A percentile compares a stretch with the other conserved stretches of the same genome.
Conservation (phyloP, 2,797 vertebrate species). For the Argyrosomus regius region DNA sequence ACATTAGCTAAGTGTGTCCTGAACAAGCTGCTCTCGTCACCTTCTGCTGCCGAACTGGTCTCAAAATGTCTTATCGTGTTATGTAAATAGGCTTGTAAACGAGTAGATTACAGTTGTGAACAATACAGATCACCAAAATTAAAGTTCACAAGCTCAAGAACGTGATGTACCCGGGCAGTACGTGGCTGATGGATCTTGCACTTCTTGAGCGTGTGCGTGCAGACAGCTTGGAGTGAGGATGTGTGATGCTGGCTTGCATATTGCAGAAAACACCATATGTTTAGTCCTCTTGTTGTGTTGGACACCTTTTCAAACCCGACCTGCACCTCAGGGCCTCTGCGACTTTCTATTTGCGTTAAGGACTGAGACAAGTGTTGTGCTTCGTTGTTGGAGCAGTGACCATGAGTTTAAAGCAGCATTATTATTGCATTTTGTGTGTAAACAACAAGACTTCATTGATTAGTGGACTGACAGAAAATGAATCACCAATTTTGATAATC, state of each 20-base stretch:
- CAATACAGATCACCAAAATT: constrained; percentile 12
- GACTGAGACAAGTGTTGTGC: constrained; percentile 8
- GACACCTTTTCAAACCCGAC: constrained; percentile 56
- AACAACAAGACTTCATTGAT: neutral
- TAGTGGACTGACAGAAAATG: neutral
- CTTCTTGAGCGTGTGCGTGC: constrained; percentile 26
- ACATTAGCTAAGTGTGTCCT: constrained; percentile 43
- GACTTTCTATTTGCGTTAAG: constrained; percentile 15
- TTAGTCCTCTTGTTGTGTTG: constrained; percentile 33
- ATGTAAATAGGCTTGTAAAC: constrained; percentile 14
- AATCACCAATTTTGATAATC: neutral
- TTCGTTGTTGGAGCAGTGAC: constrained; percentile 8
- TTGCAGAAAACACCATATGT: constrained; percentile 72
- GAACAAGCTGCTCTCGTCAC: constrained; percentile 41
- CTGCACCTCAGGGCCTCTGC: constrained; percentile 51
- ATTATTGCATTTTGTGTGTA: neutral
- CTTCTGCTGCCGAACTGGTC: constrained; percentile 25
- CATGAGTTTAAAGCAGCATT: neutral
- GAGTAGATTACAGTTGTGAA: neutral
- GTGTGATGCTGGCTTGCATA: constrained; percentile 52
- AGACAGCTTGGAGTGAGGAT: constrained; percentile 17
- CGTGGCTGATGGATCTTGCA: constrained; percentile 35
- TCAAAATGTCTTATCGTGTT: constrained; percentile 10
- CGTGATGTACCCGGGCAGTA: constrained; percentile 7
- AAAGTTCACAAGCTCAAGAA: constrained; percentile 25